These are phyloP conservation scores for Alviniconcha marisindica DNA, from an alignment of 1,140 invertebrate genomes.

Conservation along the genomic window DNA sequence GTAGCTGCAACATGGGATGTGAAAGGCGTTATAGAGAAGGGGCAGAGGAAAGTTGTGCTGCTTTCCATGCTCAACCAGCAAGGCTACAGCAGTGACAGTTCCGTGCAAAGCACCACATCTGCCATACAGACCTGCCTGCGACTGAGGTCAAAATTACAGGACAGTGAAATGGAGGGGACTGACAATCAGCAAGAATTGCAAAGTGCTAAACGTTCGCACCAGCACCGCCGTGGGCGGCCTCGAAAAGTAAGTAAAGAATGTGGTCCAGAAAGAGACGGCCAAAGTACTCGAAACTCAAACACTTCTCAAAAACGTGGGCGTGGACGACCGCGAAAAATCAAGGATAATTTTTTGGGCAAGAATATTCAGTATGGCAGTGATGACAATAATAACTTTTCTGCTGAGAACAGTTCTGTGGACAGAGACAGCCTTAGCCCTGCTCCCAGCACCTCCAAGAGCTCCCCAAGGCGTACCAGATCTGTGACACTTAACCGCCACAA, in stretches of 20 bases:
- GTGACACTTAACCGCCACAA: background rate
- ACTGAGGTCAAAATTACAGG: no score
- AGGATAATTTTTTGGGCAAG: background rate
- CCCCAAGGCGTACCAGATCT: background rate
- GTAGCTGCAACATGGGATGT: background rate
- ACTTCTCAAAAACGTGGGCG: background rate
- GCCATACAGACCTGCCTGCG: no score
- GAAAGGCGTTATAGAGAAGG: background rate
- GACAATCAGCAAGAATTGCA: no score
- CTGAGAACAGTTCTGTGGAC: background rate
- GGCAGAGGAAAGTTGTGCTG: background rate
- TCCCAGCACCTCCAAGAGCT: background rate
- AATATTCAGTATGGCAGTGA: background rate
- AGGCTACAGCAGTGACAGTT: no score
- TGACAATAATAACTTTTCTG: background rate
- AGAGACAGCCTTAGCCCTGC: background rate
- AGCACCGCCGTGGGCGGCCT: background rate
- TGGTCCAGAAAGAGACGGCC: background rate
- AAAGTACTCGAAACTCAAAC: background rate
- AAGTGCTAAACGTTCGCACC: background rate
- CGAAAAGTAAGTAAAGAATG: background rate
- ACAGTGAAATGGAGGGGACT: no score
- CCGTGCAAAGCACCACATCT: no score
- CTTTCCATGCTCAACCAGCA: background rate
- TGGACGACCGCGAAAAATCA: background rate